Evolutionary conservation across 2,113 vertebrate genomes (phyloP).

Genomic region (Prunella himalayana): DNA sequence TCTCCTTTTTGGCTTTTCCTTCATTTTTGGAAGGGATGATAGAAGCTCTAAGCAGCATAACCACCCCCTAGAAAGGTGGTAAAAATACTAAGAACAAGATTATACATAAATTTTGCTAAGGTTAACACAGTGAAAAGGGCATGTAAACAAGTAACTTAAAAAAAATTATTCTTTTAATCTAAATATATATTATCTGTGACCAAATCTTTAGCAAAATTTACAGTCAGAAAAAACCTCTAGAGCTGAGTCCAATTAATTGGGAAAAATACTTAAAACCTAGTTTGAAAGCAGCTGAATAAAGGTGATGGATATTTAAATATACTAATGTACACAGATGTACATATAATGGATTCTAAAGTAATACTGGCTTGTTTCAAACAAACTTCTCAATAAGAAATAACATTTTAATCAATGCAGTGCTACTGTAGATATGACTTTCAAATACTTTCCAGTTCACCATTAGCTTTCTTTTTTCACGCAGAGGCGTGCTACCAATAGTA

Average conservation of each 20-base stretch:
- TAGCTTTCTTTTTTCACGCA: neutral
- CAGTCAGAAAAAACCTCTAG: neutral
- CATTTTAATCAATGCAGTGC: constrained; percentile 5
- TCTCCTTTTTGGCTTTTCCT: neutral
- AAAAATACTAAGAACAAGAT: neutral
- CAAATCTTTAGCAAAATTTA: neutral
- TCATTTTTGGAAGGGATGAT: neutral
- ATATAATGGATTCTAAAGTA: constrained; percentile 29
- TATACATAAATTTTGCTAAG: neutral
- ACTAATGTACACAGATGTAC: neutral
- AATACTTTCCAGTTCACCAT: constrained; percentile 14
- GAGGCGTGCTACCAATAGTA: neutral
- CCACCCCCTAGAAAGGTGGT: neutral
- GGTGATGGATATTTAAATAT: neutral
- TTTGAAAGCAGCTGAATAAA: neutral
- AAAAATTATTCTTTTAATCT: neutral
- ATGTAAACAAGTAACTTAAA: neutral
- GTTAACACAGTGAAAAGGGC: neutral
- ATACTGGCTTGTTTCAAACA: neutral
- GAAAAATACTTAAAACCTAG: constrained; percentile 6
- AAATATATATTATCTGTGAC: neutral
- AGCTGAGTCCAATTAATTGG: neutral
- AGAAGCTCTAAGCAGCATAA: neutral
- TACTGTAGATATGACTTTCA: neutral
- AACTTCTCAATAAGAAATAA: constrained; percentile 27